phyloP scores from a whole-genome alignment of 2,797 vertebrate genomes.

The Thaleichthys pacificus region DNA sequence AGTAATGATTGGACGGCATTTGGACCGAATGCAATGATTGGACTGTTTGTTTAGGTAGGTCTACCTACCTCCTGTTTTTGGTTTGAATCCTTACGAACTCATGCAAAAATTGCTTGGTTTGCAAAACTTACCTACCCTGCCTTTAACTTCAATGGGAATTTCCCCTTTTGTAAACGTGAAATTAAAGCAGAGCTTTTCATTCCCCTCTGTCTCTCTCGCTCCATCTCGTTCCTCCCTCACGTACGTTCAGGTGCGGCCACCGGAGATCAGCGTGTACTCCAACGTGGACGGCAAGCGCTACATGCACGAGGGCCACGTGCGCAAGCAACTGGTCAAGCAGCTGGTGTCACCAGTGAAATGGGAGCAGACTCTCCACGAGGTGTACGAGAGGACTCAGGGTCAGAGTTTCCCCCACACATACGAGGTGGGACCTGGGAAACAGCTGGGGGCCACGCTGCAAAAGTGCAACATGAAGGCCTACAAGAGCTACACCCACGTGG shows the following conservation, averaged over 20 bases:
- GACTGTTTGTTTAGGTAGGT: too few relatives aligned
- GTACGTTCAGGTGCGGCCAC: slow-evolving; percentile 71
- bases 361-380: slow-evolving; percentile 91
- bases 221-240: background rate
- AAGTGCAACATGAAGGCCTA: slow-evolving; percentile 91
- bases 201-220: background rate
- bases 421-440: slow-evolving; percentile 88
- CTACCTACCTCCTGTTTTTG: too few relatives aligned
- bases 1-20: too few relatives aligned
- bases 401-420: slow-evolving; percentile 83
- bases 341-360: slow-evolving; percentile 89
- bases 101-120: too few relatives aligned
- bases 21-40: too few relatives aligned
- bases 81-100: too few relatives aligned
- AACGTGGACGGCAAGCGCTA: slow-evolving; percentile 88
- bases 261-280: slow-evolving; percentile 84
- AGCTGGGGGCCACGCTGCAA: slow-evolving; percentile 84
- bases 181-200: too few relatives aligned
- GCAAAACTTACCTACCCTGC: too few relatives aligned
- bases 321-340: slow-evolving; percentile 82
- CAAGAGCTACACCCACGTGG: slow-evolving; percentile 75
- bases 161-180: too few relatives aligned
- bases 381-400: slow-evolving; percentile 83
- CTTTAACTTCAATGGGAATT: too few relatives aligned
- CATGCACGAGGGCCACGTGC: slow-evolving; percentile 74